These are phyloP conservation scores for Muschampia plurimacula DNA, from an alignment of 2,888 invertebrate species.

Conservation along the genomic window DNA sequence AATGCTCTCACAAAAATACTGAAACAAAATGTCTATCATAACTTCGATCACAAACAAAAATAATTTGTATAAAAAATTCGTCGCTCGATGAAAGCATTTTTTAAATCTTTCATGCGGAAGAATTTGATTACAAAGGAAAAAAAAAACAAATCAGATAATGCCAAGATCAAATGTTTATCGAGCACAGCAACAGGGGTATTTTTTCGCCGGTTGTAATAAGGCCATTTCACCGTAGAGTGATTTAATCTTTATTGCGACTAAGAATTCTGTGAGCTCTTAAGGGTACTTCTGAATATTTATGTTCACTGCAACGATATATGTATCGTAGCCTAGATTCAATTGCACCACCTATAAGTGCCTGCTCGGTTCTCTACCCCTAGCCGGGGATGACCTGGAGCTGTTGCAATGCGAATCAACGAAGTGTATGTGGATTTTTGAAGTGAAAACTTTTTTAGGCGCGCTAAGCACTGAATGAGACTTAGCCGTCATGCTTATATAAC, in stretches of 20 bases:
- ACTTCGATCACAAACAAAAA: background rate
- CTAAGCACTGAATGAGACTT: too few relatives aligned
- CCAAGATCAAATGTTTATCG: conserved; percentile 19
- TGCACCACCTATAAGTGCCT: background rate
- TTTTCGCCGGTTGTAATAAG: conserved; percentile 26
- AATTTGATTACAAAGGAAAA: background rate
- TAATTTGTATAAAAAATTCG: background rate
- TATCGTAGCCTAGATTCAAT: conserved; percentile 10
- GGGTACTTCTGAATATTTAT: conserved; percentile 29
- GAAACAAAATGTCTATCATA: too few relatives aligned
- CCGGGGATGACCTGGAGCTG: too few relatives aligned
- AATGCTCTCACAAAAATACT: too few relatives aligned
- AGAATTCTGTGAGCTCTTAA: conserved; percentile 28
- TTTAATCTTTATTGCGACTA: conserved; percentile 36
- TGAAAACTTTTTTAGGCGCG: too few relatives aligned
- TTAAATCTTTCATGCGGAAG: background rate
- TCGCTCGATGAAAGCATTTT: background rate
- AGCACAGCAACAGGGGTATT: conserved; percentile 17
- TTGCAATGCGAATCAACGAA: too few relatives aligned
- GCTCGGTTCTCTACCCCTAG: too few relatives aligned
- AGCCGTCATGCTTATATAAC: too few relatives aligned
- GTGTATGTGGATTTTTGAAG: too few relatives aligned
- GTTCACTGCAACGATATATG: conserved; percentile 30
- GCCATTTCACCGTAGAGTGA: conserved; percentile 25
- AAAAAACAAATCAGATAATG: conserved; percentile 10